A percentile compares a stretch with the other conserved stretches of the same genome.
These are phyloP conservation scores for Arge pagana DNA, from an alignment of 2,888 invertebrate genomes.

Conservation along the genomic window DNA sequence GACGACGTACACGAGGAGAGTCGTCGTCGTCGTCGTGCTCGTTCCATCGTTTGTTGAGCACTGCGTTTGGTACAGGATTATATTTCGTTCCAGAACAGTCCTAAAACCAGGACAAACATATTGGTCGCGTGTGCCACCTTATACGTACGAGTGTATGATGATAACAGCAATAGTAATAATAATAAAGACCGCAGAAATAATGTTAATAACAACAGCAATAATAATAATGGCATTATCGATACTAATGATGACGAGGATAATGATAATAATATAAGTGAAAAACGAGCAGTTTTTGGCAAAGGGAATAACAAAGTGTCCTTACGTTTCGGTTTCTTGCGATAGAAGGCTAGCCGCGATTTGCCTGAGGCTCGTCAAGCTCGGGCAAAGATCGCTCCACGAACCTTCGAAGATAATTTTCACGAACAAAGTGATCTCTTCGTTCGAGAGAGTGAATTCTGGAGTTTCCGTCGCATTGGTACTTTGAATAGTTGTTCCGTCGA, in stretches of 20 bases:
- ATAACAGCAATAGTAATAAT: no score
- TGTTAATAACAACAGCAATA: no score
- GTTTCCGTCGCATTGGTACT: not conserved
- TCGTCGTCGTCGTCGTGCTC: conserved; percentile 35
- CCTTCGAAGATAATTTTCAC: conserved; percentile 48
- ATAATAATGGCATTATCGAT: no score
- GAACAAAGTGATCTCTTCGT: conserved; percentile 3
- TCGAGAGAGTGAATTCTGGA: conserved; percentile 1
- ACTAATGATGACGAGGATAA: no score
- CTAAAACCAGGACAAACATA: conserved; percentile 37
- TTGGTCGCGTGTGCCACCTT: no score
- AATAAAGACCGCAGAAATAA: no score
- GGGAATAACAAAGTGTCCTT: no score
- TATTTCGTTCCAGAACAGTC: conserved; percentile 39
- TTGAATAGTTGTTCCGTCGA: conserved; percentile 8
- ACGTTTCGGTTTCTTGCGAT: conserved; percentile 39
- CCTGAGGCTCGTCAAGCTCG: conserved; percentile 37
- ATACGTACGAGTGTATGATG: no score
- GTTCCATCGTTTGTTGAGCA: conserved; percentile 35
- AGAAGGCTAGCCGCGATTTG: conserved; percentile 41
- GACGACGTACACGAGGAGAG: conserved; percentile 48
- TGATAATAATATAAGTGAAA: no score
- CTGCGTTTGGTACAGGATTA: conserved; percentile 46
- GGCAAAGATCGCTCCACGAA: conserved; percentile 43
- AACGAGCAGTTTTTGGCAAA: no score